Base-by-base conservation (phyloP, 1,140 invertebrate genomes). In the Camponotus floridanus region DNA sequence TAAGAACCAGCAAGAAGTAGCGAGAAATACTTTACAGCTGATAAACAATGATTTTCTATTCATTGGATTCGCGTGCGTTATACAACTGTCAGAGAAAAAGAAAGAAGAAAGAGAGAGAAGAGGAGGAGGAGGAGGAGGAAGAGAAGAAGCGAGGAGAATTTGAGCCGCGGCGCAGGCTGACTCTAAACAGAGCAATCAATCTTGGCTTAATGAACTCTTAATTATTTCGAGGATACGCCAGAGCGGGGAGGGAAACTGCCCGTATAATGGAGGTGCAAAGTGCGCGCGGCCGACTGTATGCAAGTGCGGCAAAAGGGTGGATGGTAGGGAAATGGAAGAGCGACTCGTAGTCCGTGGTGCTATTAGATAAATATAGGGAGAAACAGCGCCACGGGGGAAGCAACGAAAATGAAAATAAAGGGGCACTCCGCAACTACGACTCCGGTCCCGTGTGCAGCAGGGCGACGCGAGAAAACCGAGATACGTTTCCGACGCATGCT, bases 221-320 rank as follows among this genome's bases (percentile, higher is more conserved):
- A 94, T 94, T 94, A 95, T 94, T 94, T 95, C 90, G 93, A 94
- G 92, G 94, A 95, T 93, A 94, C 87, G 92, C 88, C 84, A 91
- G 89, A 92, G 88, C 78, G 73, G 76, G 67, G 68, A 86, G 87
- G 92, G 91, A 94, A 95, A 94, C 92, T 94, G 93, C 88, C 93
- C 94, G 92, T 95, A 94, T 94, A 94, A 95, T 94, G 91, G 93
- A 92, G 91, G 94, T 92, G 92, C 91, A 94, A 94, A 95, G 93
- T 94, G 92, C 92, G 91, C 91, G 86, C 87, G 70, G 88, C 90
- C 83, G 33, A 73, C 81, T 86, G 57, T 86, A 87, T 84, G 85
- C 74, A 85, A 81, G 80, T 71, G 64, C 78, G 84, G 85, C 65
- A 88, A 80, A 74, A 64, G 67, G 61, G 83, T 59, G 85, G 18